Conservation (phyloP, 2,113 vertebrate species). For the Eonycteris spelaea region DNA sequence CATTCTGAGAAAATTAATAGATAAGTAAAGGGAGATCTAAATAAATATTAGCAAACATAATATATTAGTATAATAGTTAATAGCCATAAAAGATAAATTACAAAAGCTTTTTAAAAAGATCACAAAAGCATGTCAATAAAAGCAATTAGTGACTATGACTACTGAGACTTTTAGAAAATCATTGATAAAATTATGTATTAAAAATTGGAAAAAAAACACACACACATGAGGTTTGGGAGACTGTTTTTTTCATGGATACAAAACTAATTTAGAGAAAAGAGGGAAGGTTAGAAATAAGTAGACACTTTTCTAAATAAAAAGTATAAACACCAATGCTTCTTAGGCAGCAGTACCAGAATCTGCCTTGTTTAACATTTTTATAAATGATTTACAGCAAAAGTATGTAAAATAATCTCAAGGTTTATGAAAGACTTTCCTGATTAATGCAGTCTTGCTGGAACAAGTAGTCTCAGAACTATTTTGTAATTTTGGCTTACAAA, state of each 20-base stretch:
- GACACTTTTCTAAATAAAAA: conserved; percentile 40
- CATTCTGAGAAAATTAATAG: conserved; percentile 1
- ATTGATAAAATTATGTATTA: background rate
- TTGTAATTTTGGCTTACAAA: background rate
- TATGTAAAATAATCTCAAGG: background rate
- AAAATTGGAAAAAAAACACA: background rate
- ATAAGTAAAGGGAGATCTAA: background rate
- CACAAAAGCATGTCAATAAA: background rate
- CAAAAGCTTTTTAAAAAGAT: background rate
- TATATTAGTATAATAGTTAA: background rate
- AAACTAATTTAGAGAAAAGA: background rate
- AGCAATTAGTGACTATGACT: background rate
- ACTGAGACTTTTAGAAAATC: background rate
- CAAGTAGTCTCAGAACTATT: background rate
- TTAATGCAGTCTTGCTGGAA: background rate
- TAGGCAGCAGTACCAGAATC: background rate
- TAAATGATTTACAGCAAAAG: conserved; percentile 48
- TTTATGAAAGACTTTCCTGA: background rate
- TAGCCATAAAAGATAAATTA: background rate
- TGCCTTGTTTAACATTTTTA: conserved; percentile 41
- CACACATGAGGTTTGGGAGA: background rate
- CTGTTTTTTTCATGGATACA: background rate
- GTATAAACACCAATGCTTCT: background rate
- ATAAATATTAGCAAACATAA: background rate
- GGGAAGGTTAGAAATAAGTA: background rate